phyloP scores from a whole-genome alignment of 2,797 vertebrate species.

The Masticophis lateralis region DNA sequence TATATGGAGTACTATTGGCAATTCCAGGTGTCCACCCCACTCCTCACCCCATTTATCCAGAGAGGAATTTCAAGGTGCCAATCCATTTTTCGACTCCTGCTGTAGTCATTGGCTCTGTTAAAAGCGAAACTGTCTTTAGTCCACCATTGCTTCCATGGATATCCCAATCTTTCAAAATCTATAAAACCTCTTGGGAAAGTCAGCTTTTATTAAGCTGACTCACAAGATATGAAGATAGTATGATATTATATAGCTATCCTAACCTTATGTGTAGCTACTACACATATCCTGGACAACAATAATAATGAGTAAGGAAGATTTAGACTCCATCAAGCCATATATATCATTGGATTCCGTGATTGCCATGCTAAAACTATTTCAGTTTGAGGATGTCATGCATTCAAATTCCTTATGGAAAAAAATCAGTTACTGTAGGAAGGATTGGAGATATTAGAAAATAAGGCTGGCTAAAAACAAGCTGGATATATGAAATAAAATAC shows the following conservation, averaged over 20 bases:
- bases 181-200: not conserved
- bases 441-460: not conserved
- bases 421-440: not conserved
- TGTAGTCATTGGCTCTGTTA: not conserved
- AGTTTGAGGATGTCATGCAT: not conserved
- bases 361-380: not conserved
- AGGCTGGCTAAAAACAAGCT: not conserved
- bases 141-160: not conserved
- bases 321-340: not conserved
- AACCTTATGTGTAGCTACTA: not conserved
- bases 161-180: not conserved
- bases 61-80: not conserved
- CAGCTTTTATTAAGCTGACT: not conserved
- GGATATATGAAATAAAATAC: not conserved
- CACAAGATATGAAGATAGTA: not conserved
- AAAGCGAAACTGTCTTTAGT: not conserved
- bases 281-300: not conserved
- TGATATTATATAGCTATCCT: not conserved
- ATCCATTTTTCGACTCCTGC: not conserved
- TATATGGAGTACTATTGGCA: not conserved
- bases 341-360: not conserved
- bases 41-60: not conserved
- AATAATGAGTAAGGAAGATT: not conserved
- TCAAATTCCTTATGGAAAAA: not conserved
- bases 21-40: not conserved